phyloP scores from a whole-genome alignment of 1,140 invertebrate genomes.

The Drosophila parvula region DNA sequence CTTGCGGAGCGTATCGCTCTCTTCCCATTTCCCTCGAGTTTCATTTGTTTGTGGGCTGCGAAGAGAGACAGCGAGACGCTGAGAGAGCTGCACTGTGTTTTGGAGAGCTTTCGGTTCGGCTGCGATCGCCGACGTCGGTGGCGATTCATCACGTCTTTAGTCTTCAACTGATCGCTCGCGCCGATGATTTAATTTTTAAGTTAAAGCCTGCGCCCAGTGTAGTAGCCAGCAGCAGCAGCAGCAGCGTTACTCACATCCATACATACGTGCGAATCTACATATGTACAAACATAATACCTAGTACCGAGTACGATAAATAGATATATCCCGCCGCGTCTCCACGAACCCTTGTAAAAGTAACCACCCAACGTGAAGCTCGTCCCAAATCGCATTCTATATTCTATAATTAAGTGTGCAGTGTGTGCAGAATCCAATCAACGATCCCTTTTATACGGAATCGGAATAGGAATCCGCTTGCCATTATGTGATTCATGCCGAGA shows the following conservation, averaged over 20 bases:
- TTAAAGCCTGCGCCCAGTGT: slow-evolving; percentile 60
- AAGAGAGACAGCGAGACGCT: slow-evolving; percentile 3
- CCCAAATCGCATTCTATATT: not conserved
- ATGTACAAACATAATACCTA: slow-evolving; percentile 44
- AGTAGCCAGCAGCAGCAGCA: slow-evolving; percentile 29
- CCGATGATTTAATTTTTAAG: slow-evolving; percentile 83
- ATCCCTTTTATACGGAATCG: slow-evolving; percentile 36
- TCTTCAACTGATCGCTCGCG: slow-evolving; percentile 81
- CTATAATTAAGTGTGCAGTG: slow-evolving; percentile 23
- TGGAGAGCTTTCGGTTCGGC: slow-evolving; percentile 52
- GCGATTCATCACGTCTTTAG: slow-evolving; percentile 76
- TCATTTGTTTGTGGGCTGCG: slow-evolving; percentile 1
- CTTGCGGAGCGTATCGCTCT: slow-evolving; percentile 22
- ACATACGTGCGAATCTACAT: slow-evolving; percentile 55
- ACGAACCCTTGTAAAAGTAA: slow-evolving; percentile 24
- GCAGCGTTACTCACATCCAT: slow-evolving; percentile 67
- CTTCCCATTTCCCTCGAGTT: slow-evolving; percentile 9
- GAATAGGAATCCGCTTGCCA: slow-evolving; percentile 31
- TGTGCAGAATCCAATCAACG: slow-evolving; percentile 18
- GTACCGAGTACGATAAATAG: slow-evolving; percentile 39
- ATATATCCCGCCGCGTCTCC: slow-evolving; percentile 38
- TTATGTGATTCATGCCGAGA: slow-evolving; percentile 57
- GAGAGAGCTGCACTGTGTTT: slow-evolving; percentile 22
- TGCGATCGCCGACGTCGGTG: slow-evolving; percentile 17
- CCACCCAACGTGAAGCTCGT: slow-evolving; percentile 27